Conservation (phyloP, 2,888 invertebrate genomes). For the Stenodera caucasica region DNA sequence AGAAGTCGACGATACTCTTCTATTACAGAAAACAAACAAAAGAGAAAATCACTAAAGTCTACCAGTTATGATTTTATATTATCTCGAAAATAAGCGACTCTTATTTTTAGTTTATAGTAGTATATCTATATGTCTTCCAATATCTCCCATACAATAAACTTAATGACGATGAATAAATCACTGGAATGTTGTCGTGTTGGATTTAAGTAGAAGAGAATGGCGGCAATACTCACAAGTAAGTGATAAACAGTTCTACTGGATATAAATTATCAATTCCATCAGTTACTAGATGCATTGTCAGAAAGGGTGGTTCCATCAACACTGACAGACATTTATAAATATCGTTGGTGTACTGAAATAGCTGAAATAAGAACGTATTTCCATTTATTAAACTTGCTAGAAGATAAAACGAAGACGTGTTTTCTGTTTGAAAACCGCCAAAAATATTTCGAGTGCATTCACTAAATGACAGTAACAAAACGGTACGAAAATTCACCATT, state of each 20-base stretch:
- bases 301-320: slow-evolving; percentile 37
- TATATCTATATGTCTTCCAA: slow-evolving; percentile 1
- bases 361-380: slow-evolving; percentile 44
- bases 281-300: slow-evolving; percentile 45
- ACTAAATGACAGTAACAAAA: neutral
- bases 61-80: neutral
- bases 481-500: neutral
- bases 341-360: slow-evolving; percentile 42
- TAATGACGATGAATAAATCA: slow-evolving; percentile 26
- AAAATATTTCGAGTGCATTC: neutral
- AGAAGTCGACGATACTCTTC: neutral
- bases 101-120: neutral
- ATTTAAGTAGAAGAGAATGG: slow-evolving; percentile 13
- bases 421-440: neutral
- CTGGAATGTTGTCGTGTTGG: neutral
- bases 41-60: neutral
- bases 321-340: slow-evolving; percentile 49
- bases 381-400: slow-evolving; percentile 39
- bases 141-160: slow-evolving; percentile 22
- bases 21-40: neutral
- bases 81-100: neutral
- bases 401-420: slow-evolving; percentile 26
- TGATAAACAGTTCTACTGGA: slow-evolving; percentile 40
- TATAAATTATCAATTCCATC: slow-evolving; percentile 51
- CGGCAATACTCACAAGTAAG: slow-evolving; percentile 27